Conservation (phyloP, 2,888 invertebrate species). For the Byasa hedistus region DNA sequence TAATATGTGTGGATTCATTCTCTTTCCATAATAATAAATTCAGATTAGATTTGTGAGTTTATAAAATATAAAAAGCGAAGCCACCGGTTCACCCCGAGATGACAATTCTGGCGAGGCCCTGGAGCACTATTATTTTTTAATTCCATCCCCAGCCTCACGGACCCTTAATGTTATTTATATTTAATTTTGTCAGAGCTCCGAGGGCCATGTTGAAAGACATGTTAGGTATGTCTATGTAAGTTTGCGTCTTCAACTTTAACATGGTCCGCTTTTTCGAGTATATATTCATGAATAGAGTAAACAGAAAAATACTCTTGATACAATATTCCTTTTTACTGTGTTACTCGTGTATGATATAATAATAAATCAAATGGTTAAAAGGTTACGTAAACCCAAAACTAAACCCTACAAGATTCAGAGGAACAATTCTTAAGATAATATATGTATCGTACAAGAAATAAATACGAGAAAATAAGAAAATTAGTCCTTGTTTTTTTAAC, state of each 20-base stretch:
- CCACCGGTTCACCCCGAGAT: conserved; percentile 5
- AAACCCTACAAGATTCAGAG: too few species aligned
- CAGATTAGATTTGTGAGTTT: neutral
- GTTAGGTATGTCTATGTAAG: conserved; percentile 32
- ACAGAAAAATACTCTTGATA: neutral
- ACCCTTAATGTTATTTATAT: conserved; percentile 61
- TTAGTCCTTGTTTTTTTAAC: too few species aligned
- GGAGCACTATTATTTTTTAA: conserved; percentile 58
- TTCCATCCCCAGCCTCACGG: conserved; percentile 52
- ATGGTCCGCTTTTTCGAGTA: conserved; percentile 10
- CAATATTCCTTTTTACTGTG: neutral
- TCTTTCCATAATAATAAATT: too few species aligned
- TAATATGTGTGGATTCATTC: too few species aligned
- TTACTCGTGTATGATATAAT: too few species aligned
- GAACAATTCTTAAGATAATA: too few species aligned
- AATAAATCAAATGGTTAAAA: too few species aligned
- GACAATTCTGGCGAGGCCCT: conserved; percentile 23
- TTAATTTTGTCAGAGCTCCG: conserved; percentile 53
- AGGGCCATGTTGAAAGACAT: conserved; percentile 38
- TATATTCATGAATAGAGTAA: neutral
- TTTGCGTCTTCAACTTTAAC: conserved; percentile 12
- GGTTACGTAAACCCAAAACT: too few species aligned
- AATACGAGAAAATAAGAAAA: too few species aligned
- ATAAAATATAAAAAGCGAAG: conserved; percentile 5
- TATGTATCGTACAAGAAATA: too few species aligned